Conservation (phyloP, 2,797 vertebrate species). For the Platyrinchus mystaceus region DNA sequence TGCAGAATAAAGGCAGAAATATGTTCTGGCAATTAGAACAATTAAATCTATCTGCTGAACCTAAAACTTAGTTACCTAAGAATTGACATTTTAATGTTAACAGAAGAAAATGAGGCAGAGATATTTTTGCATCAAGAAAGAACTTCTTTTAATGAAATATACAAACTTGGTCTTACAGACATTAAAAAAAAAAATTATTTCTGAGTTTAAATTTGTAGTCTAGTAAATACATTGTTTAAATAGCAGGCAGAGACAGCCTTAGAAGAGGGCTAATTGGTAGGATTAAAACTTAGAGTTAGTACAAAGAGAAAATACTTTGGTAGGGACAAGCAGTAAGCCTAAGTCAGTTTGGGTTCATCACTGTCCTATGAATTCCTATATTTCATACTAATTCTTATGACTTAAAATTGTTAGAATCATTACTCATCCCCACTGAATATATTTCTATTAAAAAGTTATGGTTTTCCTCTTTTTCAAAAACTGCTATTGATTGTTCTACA, state of each 20-base stretch:
- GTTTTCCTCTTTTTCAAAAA: constrained; percentile 20
- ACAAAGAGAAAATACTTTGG: constrained; percentile 31
- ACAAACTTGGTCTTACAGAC: neutral
- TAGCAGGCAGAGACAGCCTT: constrained; percentile 9
- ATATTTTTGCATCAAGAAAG: neutral
- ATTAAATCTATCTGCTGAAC: neutral
- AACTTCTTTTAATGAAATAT: neutral
- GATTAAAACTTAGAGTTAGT: constrained; percentile 5
- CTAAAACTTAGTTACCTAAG: constrained; percentile 1
- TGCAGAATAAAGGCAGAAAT: neutral
- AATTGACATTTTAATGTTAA: neutral
- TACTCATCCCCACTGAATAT: neutral
- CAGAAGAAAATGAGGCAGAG: neutral
- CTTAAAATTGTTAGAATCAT: neutral
- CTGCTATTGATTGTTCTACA: constrained; percentile 33
- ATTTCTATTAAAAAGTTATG: constrained; percentile 8
- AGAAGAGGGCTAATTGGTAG: neutral
- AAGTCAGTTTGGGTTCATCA: constrained; percentile 15
- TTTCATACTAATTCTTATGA: neutral
- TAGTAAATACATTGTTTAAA: constrained; percentile 18
- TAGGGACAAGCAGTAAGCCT: constrained; percentile 16
- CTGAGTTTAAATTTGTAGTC: neutral
- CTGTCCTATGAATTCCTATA: neutral
- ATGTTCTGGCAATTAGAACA: constrained; percentile 3
- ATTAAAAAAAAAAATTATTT: constrained; percentile 22